phyloP scores from a whole-genome alignment of 37 sponge, comb jelly and placozoan genomes.

The Theonella swinhoei region DNA sequence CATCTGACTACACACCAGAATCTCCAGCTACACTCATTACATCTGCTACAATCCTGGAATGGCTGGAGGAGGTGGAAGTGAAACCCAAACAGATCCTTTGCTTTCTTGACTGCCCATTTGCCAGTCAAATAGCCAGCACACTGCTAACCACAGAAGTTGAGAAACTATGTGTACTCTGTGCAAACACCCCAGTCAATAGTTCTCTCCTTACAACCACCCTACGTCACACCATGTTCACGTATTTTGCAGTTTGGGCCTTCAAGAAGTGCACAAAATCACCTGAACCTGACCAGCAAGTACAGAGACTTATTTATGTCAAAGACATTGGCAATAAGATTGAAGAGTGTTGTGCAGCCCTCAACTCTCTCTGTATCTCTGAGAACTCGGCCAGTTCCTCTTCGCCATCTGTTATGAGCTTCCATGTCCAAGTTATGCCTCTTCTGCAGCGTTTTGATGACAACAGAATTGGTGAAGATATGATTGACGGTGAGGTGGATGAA shows the following conservation, averaged over 20 bases:
- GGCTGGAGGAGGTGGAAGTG: neutral
- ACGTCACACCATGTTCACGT: constrained; percentile 31
- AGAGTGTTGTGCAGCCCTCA: neutral
- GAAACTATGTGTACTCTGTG: neutral
- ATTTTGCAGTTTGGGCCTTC: neutral
- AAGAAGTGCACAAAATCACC: neutral
- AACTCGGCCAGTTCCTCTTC: neutral
- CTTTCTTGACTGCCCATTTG: neutral
- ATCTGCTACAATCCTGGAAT: neutral
- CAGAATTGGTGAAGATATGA: neutral
- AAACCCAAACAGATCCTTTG: neutral
- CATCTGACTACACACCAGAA: too few relatives aligned
- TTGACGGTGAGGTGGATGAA: neutral
- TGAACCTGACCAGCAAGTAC: neutral
- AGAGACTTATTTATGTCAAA: neutral
- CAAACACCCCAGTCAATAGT: neutral
- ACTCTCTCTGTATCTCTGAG: neutral
- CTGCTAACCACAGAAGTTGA: neutral
- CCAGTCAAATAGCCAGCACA: neutral
- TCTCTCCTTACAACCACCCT: neutral
- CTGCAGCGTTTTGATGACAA: neutral
- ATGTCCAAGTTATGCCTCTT: neutral
- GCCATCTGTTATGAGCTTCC: neutral
- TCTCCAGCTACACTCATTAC: too few relatives aligned
- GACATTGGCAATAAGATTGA: neutral